Conservation (phyloP, 2,113 vertebrate species). For the Talpa occidentalis region DNA sequence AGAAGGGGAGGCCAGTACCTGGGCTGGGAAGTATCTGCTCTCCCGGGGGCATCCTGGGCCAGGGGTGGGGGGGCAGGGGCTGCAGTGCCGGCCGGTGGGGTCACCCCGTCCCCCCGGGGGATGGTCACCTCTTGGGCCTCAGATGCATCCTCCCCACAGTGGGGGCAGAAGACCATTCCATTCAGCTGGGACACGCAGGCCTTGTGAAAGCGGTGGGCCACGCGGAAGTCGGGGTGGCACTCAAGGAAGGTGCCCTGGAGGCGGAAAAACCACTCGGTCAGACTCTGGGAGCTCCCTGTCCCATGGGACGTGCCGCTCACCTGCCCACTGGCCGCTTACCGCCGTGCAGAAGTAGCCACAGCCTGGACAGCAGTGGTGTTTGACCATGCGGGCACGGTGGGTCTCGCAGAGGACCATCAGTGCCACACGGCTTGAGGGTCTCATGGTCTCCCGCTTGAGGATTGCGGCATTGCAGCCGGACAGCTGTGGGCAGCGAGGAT, state of each 20-base stretch:
- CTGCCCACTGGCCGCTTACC: slow-evolving; percentile 79
- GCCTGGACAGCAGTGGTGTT: slow-evolving; percentile 96
- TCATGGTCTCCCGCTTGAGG: slow-evolving; percentile 95
- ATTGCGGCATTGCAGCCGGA: slow-evolving; percentile 90
- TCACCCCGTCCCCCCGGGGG: slow-evolving; percentile 84
- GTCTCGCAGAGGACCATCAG: slow-evolving; percentile 95
- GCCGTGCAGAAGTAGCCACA: slow-evolving; percentile 95
- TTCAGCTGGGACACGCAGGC: slow-evolving; percentile 94
- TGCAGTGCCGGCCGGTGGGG: slow-evolving; percentile 73
- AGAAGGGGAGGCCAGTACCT: slow-evolving; percentile 85
- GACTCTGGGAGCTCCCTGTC: accelerated
- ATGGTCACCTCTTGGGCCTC: slow-evolving; percentile 95
- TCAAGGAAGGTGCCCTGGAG: slow-evolving; percentile 94
- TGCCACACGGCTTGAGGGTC: slow-evolving; percentile 92
- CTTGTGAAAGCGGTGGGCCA: slow-evolving; percentile 94
- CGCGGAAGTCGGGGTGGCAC: slow-evolving; percentile 94
- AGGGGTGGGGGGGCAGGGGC: slow-evolving; percentile 72
- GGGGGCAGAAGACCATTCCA: slow-evolving; percentile 94
- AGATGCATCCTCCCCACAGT: slow-evolving; percentile 94
- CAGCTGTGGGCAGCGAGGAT: slow-evolving; percentile 81
- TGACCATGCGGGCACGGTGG: slow-evolving; percentile 95
- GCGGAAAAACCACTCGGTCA: background rate
- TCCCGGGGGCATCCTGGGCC: slow-evolving; percentile 79
- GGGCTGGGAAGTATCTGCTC: slow-evolving; percentile 88
- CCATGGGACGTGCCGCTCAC: accelerated